Evolutionary conservation across 2,113 vertebrate species (phyloP).

Genomic region (Montifringilla adamsi): DNA sequence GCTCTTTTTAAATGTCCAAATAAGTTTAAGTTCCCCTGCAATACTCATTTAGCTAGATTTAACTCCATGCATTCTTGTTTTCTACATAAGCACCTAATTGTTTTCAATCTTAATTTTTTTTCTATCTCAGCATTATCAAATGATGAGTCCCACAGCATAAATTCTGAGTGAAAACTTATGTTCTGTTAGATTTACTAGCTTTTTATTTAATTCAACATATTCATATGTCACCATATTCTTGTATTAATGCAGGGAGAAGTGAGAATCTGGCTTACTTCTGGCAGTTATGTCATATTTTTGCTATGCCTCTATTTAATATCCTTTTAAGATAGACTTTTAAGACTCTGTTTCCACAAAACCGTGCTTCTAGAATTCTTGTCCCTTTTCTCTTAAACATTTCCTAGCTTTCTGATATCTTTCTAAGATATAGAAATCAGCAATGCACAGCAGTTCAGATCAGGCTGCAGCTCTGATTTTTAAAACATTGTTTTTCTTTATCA

Average conservation of each 20-base stretch:
- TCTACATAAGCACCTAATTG: background rate
- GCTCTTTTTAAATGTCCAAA: background rate
- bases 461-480: background rate
- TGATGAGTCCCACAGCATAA: background rate
- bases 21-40: background rate
- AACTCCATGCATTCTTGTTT: background rate
- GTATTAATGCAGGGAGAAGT: background rate
- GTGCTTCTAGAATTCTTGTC: background rate
- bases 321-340: background rate
- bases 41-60: background rate
- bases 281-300: background rate
- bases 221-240: background rate
- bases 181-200: background rate
- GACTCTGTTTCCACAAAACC: background rate
- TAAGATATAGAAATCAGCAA: background rate
- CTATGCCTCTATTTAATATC: background rate
- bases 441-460: background rate
- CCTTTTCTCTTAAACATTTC: background rate
- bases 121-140: background rate
- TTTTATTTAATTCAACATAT: background rate
- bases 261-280: background rate
- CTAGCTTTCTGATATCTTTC: background rate
- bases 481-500: background rate
- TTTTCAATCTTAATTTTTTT: background rate
- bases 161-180: background rate